phyloP scores from a whole-genome alignment of 2,113 vertebrate species.

The Amphilophus citrinellus region DNA sequence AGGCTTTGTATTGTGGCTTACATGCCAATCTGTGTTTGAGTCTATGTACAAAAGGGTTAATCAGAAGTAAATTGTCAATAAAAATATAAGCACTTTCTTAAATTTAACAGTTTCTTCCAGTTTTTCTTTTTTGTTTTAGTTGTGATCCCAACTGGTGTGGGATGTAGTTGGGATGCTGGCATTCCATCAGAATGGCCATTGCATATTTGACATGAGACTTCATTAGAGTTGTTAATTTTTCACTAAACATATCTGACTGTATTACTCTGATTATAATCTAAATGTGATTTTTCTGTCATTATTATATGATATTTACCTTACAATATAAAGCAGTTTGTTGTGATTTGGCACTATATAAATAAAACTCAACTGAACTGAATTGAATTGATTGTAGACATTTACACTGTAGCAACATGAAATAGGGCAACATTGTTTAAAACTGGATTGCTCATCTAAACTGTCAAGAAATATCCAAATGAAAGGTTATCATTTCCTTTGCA shows the following conservation, averaged over 20 bases:
- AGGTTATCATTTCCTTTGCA: neutral
- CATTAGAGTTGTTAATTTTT: conserved; percentile 7
- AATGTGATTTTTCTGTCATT: neutral
- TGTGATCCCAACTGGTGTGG: neutral
- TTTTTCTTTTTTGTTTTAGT: neutral
- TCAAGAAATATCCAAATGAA: neutral
- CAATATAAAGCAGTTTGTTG: too few species aligned
- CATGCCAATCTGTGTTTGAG: too few species aligned
- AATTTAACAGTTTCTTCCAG: neutral
- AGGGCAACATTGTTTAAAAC: neutral
- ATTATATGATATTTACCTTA: too few species aligned
- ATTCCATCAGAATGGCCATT: neutral
- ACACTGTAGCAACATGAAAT: neutral
- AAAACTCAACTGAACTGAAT: neutral
- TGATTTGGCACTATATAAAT: too few species aligned
- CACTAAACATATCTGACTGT: neutral
- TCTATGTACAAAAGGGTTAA: too few species aligned
- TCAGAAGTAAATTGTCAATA: neutral
- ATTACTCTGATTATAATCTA: neutral
- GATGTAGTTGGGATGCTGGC: neutral
- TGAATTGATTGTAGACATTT: neutral
- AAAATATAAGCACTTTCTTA: neutral
- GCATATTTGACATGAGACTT: conserved; percentile 21
- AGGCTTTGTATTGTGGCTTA: too few species aligned
- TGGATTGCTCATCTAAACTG: neutral